phyloP scores from a whole-genome alignment of 2,113 vertebrate species.

The Entelurus aequoreus region DNA sequence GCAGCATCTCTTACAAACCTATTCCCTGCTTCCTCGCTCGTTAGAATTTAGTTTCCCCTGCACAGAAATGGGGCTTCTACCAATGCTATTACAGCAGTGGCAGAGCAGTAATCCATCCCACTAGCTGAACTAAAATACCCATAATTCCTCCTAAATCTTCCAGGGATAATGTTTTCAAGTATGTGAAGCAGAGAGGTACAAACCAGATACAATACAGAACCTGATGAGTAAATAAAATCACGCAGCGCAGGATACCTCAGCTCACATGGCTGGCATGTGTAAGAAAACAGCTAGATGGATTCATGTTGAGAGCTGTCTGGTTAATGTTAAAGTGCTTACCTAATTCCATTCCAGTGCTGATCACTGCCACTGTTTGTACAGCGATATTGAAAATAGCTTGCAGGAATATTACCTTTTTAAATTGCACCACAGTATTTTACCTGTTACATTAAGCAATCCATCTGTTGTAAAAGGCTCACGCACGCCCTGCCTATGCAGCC shows the following conservation, averaged over 20 bases:
- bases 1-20: slow-evolving; percentile 44
- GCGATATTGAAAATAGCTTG: slow-evolving; percentile 41
- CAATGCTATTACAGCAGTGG: slow-evolving; percentile 45
- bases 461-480: slow-evolving; percentile 14
- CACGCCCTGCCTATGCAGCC: slow-evolving; percentile 8
- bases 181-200: slow-evolving; percentile 55
- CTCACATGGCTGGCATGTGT: slow-evolving; percentile 31
- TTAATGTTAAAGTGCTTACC: slow-evolving; percentile 48
- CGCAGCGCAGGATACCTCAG: slow-evolving; percentile 25
- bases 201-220: slow-evolving; percentile 57
- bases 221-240: slow-evolving; percentile 64
- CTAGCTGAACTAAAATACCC: slow-evolving; percentile 60
- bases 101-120: slow-evolving; percentile 62
- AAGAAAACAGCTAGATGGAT: slow-evolving; percentile 44
- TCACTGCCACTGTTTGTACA: slow-evolving; percentile 43
- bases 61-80: slow-evolving; percentile 46
- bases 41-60: slow-evolving; percentile 51
- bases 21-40: slow-evolving; percentile 36
- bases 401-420: slow-evolving; percentile 47
- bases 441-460: slow-evolving; percentile 16
- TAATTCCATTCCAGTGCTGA: slow-evolving; percentile 55
- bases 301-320: slow-evolving; percentile 29
- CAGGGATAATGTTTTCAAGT: slow-evolving; percentile 63
- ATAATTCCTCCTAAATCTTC: slow-evolving; percentile 67
- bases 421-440: slow-evolving; percentile 35